Evolutionary conservation across 2,888 invertebrate genomes (phyloP), one percentile per base, ranked within the genome.

Genomic region (Mamestra brassicae): DNA sequence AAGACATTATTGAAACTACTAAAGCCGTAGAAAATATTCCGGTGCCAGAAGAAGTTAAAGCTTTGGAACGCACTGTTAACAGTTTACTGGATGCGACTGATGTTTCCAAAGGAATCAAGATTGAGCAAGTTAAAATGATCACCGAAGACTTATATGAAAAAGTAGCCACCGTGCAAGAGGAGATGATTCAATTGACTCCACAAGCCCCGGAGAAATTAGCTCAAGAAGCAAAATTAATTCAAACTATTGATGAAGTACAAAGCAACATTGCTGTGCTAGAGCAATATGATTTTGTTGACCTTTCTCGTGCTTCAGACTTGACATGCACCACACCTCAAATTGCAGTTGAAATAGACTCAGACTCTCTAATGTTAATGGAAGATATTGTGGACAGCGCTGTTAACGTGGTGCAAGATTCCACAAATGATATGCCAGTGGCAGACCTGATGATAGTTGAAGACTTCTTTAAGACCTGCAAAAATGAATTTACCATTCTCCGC

Each of bases 241-340:
- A 95, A 84, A 89, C 91, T 13, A 88, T 96, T 63, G 90, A 92
- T 77, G 93, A 95, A 78, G 89, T 96, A 17, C 93, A 96, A 87
- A 93, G 84, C 34, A 94, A 92, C 79, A 94, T 96, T 81, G 94
- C 94, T 63, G 92, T 93, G 3, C 87, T 96, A 70, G 93, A 95
- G 87, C 92, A 95, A 81, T 94, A 91, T 85, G 92, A 95, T 78
- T 94, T 95, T 74, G 89, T 96, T 11, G 93, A 95, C 72, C 86
- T 95, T 60, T 92, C 94, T 17, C 87, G 89, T 76, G 89, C 87
- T 54, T 94, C 94, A 5, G 93, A 96, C 62, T 88, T 94, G n/a
- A 83, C 87, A 17, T 91, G 89, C 78, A 78, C 79, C 36, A 92
- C 92, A 15, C 90, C 91, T 42, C 91, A 93, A 76, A 45, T 90